Evolutionary conservation across 2,888 invertebrate genomes (phyloP), one percentile per base, ranked within the genome.

Genomic region (Apodemia duryi): DNA sequence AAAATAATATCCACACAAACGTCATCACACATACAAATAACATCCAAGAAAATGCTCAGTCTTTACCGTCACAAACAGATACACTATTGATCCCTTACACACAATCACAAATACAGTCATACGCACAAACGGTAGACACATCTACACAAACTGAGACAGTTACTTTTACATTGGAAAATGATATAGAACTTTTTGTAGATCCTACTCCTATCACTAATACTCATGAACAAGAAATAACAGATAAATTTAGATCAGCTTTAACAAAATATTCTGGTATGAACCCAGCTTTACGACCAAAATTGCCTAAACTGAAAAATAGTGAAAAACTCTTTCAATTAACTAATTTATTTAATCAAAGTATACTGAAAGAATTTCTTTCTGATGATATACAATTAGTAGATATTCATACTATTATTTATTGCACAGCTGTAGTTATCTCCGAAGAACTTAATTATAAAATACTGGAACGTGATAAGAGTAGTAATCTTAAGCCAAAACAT

Each of bases 321-420:
- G 49, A 51, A 43, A 60, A 63, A 57, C 51, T 65, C 0, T 65
- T 41, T n/a, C 38, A 38, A 4, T 41, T 63, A 57, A 63, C 60
- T 43, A 35, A 63, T 6, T 29, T 62, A 32, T 69, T 69, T 64
- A 69, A 67, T 38, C 61, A 63, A 35, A 10, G 57, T n/a, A 65
- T 66, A 32, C 41, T 67, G 10, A 2, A 1, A 2, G 49, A 64
- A 28, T 67, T 61, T 54, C 28, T 62, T 9, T 51, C 43, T 61
- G 0, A 61, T 28, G 62, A 67, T 29, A 54, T 10, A 28, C 54
- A 54, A 54, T 29, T 54, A 29, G 29, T 29, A 28, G 54, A 68
- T 28, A 62, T 67, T 38, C 70, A 72, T 35, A 70, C 70, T n/a
- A 32, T 71, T 0, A 64, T 70, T 35, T 71, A 70, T 35, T 72